phyloP scores from a whole-genome alignment of 2,113 vertebrate species.

The Antechinus stuartii region DNA sequence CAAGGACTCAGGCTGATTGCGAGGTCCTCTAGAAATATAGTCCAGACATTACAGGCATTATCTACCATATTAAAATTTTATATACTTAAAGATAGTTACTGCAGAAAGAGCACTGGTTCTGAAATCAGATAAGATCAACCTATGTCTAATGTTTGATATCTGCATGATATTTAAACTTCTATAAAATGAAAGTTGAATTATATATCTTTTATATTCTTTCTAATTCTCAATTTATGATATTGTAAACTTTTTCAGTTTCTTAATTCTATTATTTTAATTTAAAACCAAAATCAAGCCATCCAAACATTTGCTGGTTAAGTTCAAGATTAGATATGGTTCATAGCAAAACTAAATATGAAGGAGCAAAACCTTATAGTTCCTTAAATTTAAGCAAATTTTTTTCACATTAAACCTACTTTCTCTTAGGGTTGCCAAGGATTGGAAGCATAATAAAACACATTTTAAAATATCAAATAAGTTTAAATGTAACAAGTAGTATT shows the following conservation, averaged over 20 bases:
- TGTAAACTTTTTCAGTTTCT: not conserved
- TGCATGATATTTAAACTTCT: not conserved
- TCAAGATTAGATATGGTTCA: not conserved
- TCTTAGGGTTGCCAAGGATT: not conserved
- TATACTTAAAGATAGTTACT: not conserved
- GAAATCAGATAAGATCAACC: not conserved
- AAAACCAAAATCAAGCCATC: not conserved
- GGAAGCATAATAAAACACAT: not conserved
- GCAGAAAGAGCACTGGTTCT: not conserved
- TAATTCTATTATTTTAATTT: not conserved
- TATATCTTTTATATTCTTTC: not conserved
- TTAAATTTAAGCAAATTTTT: not conserved
- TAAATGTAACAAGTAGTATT: not conserved
- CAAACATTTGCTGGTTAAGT: not conserved
- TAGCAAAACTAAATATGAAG: not conserved
- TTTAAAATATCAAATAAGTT: not conserved
- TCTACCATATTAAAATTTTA: not conserved
- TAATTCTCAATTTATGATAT: not conserved
- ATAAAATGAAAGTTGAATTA: not conserved
- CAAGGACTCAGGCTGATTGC: too few relatives aligned
- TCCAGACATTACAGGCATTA: not conserved
- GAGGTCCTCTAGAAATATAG: too few relatives aligned
- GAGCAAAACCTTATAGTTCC: not conserved
- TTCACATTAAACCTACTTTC: not conserved
- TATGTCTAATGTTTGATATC: not conserved